phyloP scores from a whole-genome alignment of 2,113 vertebrate genomes.

The Boleophthalmus pectinirostris region DNA sequence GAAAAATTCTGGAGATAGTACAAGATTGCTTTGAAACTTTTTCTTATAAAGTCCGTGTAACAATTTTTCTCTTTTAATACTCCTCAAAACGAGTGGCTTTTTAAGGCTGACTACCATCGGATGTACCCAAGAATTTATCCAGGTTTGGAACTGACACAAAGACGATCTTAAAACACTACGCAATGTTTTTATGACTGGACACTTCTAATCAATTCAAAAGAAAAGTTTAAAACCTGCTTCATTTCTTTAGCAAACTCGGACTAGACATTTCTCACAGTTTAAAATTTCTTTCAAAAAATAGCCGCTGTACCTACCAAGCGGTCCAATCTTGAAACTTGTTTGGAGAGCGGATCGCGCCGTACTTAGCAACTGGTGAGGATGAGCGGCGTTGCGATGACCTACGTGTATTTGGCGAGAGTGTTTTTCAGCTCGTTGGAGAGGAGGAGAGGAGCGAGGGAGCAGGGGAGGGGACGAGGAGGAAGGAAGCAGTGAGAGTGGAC shows the following conservation, averaged over 20 bases:
- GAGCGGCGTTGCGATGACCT: conserved; percentile 59
- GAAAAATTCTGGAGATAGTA: conserved; percentile 11
- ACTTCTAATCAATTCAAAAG: conserved; percentile 12
- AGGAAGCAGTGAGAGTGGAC: conserved; percentile 35
- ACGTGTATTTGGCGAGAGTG: conserved; percentile 70
- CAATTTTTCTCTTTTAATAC: background rate
- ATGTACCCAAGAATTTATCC: background rate
- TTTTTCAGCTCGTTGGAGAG: conserved; percentile 76
- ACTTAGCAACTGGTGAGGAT: conserved; percentile 70
- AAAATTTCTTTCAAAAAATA: background rate
- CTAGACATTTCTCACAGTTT: conserved; percentile 45
- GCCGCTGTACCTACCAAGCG: background rate
- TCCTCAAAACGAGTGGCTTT: conserved; percentile 15
- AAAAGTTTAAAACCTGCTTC: conserved; percentile 25
- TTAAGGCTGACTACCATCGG: conserved; percentile 28
- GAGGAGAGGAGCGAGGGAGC: conserved; percentile 43
- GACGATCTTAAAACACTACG: background rate
- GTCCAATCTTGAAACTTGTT: conserved; percentile 32
- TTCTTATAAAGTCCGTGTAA: conserved; percentile 31
- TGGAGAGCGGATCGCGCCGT: conserved; percentile 25
- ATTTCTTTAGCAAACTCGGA: conserved; percentile 18
- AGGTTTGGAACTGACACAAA: background rate
- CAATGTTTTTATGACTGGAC: background rate
- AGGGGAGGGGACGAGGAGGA: conserved; percentile 45
- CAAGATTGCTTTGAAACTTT: conserved; percentile 1